Conservation (phyloP, 2,888 invertebrate genomes). For the Caenorhabditis auriculariae region DNA sequence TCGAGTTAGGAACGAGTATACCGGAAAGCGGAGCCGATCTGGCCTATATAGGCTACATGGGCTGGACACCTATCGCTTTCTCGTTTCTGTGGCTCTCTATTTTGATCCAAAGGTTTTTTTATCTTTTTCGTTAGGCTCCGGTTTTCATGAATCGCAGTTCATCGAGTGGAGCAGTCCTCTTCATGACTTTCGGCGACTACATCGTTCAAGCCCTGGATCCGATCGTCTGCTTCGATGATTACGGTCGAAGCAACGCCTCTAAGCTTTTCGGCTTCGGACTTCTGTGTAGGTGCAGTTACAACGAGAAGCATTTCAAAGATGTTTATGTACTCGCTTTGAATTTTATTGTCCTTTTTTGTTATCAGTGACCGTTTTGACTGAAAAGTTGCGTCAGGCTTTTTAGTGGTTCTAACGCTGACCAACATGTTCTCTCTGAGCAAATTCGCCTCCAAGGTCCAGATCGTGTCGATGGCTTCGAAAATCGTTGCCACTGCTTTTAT, state of each 20-base stretch:
- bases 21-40: conserved; percentile 41
- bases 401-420: conserved; percentile 31
- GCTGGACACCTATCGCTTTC: conserved; percentile 42
- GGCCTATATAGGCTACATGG: conserved; percentile 39
- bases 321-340: background rate
- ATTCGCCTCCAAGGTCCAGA: conserved; percentile 37
- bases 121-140: background rate
- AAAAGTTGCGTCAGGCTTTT: conserved; percentile 4
- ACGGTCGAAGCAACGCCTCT: conserved; percentile 6
- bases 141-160: conserved; percentile 10
- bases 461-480: conserved; percentile 36
- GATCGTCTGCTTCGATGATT: conserved; percentile 17
- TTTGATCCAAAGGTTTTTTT: conserved; percentile 23
- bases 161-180: conserved; percentile 32
- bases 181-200: conserved; percentile 40
- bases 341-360: conserved; percentile 2
- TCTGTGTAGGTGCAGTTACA: conserved; percentile 21
- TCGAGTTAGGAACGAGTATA: conserved; percentile 43
- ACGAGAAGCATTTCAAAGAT: background rate
- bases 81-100: conserved; percentile 38
- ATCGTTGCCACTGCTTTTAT: conserved; percentile 32
- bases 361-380: background rate
- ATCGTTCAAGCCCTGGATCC: conserved; percentile 34
- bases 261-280: conserved; percentile 35
- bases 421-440: conserved; percentile 40